A percentile compares a stretch with the other conserved stretches of the same genome.
Conservation (phyloP, 2,888 invertebrate species). For the Eupithecia exiguata region DNA sequence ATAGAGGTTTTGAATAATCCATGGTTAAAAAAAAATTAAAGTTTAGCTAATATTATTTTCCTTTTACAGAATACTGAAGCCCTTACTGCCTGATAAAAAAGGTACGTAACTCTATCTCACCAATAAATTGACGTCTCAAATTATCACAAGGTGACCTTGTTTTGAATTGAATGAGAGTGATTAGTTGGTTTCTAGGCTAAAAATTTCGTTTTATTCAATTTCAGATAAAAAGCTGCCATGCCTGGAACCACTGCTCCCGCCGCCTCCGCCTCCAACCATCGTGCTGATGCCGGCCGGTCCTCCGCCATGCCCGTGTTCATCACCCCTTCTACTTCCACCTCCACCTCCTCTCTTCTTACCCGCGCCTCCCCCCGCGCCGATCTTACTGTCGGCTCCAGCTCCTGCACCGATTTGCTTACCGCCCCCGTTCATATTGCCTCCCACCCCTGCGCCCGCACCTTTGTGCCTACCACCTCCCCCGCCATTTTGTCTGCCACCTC, state of each 20-base stretch:
- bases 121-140: background rate
- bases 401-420: slow-evolving; percentile 41
- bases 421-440: slow-evolving; percentile 38
- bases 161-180: background rate
- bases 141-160: background rate
- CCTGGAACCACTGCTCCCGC: slow-evolving; percentile 50
- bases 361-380: slow-evolving; percentile 48
- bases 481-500: slow-evolving; percentile 35
- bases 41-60: slow-evolving; percentile 10
- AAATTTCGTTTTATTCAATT: background rate
- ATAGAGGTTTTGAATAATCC: background rate
- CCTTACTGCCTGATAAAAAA: slow-evolving; percentile 61
- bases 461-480: slow-evolving; percentile 38
- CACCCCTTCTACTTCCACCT: slow-evolving; percentile 62
- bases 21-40: background rate
- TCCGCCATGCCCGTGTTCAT: slow-evolving; percentile 55
- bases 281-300: slow-evolving; percentile 67
- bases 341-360: slow-evolving; percentile 49
- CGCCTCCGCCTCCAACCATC: slow-evolving; percentile 63
- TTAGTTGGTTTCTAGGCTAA: background rate
- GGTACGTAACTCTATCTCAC: slow-evolving; percentile 50
- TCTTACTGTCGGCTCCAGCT: slow-evolving; percentile 44
- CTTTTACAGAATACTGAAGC: slow-evolving; percentile 71
- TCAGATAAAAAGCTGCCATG: slow-evolving; percentile 45
- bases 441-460: slow-evolving; percentile 42